Base-by-base conservation (phyloP, 1,140 invertebrate genomes). In the Drosophila erecta region DNA sequence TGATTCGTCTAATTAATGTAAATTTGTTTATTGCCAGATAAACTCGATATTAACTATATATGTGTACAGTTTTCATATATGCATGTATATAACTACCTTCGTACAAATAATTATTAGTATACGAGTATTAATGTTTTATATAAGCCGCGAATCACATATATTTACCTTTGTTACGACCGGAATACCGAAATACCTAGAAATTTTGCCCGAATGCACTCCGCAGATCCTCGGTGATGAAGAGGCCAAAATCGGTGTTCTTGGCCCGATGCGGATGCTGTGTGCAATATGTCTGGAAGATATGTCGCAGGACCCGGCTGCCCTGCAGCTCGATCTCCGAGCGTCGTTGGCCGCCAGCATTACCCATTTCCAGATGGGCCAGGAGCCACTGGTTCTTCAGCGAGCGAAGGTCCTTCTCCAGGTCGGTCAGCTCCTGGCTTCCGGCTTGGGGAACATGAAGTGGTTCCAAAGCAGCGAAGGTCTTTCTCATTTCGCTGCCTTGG, bases 241-340 rank as follows among this genome's bases (percentile, higher is more conserved):
- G 56, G 7, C 89, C 78, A 59, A 92, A 92, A 59, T 90, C 78
- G 2, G 79, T 81, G 35, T 55, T 61, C 17, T 78, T 69, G 20
- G 81, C 74, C 38, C 91, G 81, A 61, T 91, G 69, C 6, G 91
- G 91, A 76, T 92, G 79, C 22, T 61, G 61, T 8, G 53, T 64
- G 69, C 79, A 91, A 72, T 91, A 91, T 69, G 89, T 62, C 43
- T 89, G 79, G 76, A 89, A 89, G 84, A 89, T 89, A 80, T 89
- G 76, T 84, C 84, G 79, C 72, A 89, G 44, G 15, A 89, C 37
- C 7, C 62, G 79, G 51, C 67, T 89, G 37, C 79, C 76, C 56
- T 79, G 73, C 47, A 69, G 44, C 50, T 89, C 73, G 37, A 89
- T 76, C 14, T 72, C 65, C 10, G 57, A 14, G 12, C 84, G 84